Conservation (phyloP, 2,888 invertebrate species). For the Tetragonula carbonaria region DNA sequence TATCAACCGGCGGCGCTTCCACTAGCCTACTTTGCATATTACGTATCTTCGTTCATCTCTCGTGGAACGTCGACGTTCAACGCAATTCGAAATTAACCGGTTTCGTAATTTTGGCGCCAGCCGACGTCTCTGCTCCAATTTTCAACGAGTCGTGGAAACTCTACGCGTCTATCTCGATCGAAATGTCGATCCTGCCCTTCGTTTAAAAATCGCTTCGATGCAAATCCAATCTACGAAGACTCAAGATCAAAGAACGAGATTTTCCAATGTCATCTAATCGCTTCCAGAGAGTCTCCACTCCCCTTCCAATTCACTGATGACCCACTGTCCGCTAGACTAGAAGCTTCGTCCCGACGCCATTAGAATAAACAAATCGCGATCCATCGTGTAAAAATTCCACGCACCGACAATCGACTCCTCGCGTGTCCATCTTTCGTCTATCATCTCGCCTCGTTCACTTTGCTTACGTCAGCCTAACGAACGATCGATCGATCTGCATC, state of each 20-base stretch:
- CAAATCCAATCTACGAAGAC: not conserved
- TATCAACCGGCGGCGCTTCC: not conserved
- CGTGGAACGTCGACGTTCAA: not conserved
- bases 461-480: conserved; percentile 16
- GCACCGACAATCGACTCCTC: conserved; percentile 34
- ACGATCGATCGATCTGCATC: conserved; percentile 44
- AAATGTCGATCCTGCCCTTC: too few relatives aligned
- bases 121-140: conserved; percentile 59
- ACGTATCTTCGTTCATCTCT: not conserved
- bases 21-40: conserved; percentile 22
- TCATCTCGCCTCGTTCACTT: not conserved
- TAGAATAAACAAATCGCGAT: conserved; percentile 40
- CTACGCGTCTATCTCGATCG: too few relatives aligned
- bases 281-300: too few relatives aligned
- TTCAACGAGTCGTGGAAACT: conserved; percentile 2
- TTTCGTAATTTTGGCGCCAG: conserved; percentile 66
- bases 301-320: conserved; percentile 15
- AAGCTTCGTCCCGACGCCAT: not conserved
- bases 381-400: conserved; percentile 31
- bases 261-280: conserved; percentile 17
- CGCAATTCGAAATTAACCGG: conserved; percentile 64
- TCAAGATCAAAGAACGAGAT: not conserved
- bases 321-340: not conserved
- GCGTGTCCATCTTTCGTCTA: not conserved
- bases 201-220: not conserved